Percentiles rank a stretch among this genome's conserved stretches.
phyloP scores from a whole-genome alignment of 2,888 invertebrate species.

The Ceriagrion tenellum region DNA sequence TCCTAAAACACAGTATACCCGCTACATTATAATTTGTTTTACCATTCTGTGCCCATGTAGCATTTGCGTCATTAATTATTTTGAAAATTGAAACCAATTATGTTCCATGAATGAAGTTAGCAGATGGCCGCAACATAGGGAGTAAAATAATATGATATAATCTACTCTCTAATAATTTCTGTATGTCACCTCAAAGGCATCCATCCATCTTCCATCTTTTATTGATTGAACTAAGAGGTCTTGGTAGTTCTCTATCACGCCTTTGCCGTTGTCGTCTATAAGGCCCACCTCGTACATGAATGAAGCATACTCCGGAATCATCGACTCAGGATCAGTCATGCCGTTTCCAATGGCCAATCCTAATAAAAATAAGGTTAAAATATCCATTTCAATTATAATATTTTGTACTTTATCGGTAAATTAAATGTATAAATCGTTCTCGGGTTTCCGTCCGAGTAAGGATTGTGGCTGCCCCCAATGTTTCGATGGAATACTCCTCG shows the following conservation, averaged over 20 bases:
- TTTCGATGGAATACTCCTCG: too few species aligned
- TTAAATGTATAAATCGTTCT: too few species aligned
- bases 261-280: slow-evolving; percentile 83
- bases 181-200: slow-evolving; percentile 83
- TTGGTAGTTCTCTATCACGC: slow-evolving; percentile 83
- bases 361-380: slow-evolving; percentile 69
- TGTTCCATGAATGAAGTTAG: not conserved
- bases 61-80: too few species aligned
- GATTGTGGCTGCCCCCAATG: too few species aligned
- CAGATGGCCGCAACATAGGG: not conserved
- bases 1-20: too few species aligned
- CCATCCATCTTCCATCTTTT: slow-evolving; percentile 82
- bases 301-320: slow-evolving; percentile 77
- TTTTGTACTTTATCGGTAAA: too few species aligned
- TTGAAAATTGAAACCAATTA: too few species aligned
- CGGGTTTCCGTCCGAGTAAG: too few species aligned
- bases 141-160: not conserved
- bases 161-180: not conserved
- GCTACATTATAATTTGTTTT: too few species aligned
- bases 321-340: slow-evolving; percentile 88
- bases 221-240: slow-evolving; percentile 82
- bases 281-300: slow-evolving; percentile 87
- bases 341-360: slow-evolving; percentile 90
- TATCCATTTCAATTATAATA: not conserved
- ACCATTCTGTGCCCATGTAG: too few species aligned